Percentiles rank a stretch among this genome's conserved stretches.
Conservation (phyloP, 2,113 vertebrate species). For the Chamaetylas fuelleborni region DNA sequence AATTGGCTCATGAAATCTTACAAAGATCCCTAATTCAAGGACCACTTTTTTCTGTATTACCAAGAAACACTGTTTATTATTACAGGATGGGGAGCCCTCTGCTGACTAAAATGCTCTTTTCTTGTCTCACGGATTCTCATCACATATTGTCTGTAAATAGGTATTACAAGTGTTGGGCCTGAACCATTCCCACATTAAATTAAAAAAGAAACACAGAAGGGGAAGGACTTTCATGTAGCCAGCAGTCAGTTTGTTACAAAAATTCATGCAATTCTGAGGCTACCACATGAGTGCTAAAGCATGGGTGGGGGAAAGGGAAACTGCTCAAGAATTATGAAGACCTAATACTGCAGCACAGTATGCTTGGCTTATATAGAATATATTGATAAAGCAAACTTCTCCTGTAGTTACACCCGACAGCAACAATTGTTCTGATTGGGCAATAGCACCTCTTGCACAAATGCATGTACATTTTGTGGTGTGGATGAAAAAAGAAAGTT, state of each 20-base stretch:
- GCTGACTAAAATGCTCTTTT: not conserved
- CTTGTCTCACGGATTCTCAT: not conserved
- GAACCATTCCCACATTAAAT: not conserved
- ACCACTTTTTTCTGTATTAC: not conserved
- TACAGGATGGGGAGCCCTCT: constrained; percentile 26
- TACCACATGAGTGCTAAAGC: not conserved
- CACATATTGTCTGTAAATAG: not conserved
- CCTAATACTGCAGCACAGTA: not conserved
- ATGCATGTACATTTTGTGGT: not conserved
- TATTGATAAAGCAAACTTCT: not conserved
- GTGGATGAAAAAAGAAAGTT: not conserved
- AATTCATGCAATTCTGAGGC: not conserved
- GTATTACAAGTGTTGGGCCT: not conserved
- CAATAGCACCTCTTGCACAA: not conserved
- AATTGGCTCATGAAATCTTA: not conserved
- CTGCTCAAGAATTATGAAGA: not conserved
- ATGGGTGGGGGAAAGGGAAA: not conserved
- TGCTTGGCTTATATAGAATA: not conserved
- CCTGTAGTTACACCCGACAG: not conserved
- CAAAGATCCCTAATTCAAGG: not conserved
- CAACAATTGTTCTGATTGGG: not conserved
- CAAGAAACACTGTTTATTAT: not conserved
- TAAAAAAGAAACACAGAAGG: not conserved
- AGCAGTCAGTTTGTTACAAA: not conserved
- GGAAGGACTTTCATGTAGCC: not conserved